A percentile compares a stretch with the other conserved stretches of the same genome.
Evolutionary conservation across 2,113 vertebrate genomes (phyloP).

Genomic region (Todiramphus chloris): DNA sequence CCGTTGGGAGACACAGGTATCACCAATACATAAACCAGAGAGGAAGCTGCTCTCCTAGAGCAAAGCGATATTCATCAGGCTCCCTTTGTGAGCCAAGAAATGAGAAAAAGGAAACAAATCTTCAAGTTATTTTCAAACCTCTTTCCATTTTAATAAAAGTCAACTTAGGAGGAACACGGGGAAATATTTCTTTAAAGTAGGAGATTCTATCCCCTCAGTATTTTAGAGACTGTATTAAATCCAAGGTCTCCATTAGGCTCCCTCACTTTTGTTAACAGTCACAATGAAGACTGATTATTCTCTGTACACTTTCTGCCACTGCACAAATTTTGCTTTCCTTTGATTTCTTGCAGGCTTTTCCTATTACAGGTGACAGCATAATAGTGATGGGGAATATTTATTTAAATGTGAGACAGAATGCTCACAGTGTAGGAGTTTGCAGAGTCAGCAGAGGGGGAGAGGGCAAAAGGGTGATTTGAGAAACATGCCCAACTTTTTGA

Average conservation of each 20-base stretch:
- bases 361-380: slow-evolving; percentile 69
- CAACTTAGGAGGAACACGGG: not conserved
- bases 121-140: slow-evolving; percentile 40
- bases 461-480: slow-evolving; percentile 30
- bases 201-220: not conserved
- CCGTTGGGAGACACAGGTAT: not conserved
- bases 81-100: not conserved
- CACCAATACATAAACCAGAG: not conserved
- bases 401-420: slow-evolving; percentile 62
- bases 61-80: not conserved
- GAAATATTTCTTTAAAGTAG: slow-evolving; percentile 19
- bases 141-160: slow-evolving; percentile 62
- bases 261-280: slow-evolving; percentile 48
- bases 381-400: slow-evolving; percentile 67
- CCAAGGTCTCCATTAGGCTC: slow-evolving; percentile 54
- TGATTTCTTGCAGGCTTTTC: slow-evolving; percentile 69
- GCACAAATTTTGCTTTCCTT: slow-evolving; percentile 58
- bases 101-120: slow-evolving; percentile 33
- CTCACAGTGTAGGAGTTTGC: slow-evolving; percentile 10
- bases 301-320: slow-evolving; percentile 43
- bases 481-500: slow-evolving; percentile 13
- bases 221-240: slow-evolving; percentile 42
- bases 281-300: slow-evolving; percentile 59
- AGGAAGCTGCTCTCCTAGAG: not conserved
- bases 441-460: slow-evolving; percentile 38